These are phyloP conservation scores for Andrena hattorfiana DNA, from an alignment of 2,888 invertebrate species.

Conservation along the genomic window DNA sequence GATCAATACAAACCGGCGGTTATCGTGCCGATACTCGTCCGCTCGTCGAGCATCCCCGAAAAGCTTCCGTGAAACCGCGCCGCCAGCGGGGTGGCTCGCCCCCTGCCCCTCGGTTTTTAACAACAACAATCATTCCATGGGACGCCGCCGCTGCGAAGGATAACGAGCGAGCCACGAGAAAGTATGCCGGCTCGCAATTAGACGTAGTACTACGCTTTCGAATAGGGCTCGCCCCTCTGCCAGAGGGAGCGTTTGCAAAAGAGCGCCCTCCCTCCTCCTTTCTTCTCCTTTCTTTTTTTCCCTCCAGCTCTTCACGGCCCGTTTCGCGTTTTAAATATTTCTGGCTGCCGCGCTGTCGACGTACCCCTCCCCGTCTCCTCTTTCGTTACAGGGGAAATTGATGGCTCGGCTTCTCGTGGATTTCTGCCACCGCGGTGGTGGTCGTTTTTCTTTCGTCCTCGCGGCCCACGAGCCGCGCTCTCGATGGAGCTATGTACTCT, in stretches of 20 bases:
- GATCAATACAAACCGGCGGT: constrained; percentile 83
- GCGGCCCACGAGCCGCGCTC: background rate
- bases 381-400: constrained; percentile 18
- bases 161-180: constrained; percentile 62
- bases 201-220: constrained; percentile 59
- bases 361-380: background rate
- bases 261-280: constrained; percentile 7
- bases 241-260: constrained; percentile 42
- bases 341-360: constrained; percentile 8
- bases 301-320: constrained; percentile 11
- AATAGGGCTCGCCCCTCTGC: constrained; percentile 45
- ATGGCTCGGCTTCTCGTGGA: constrained; percentile 22
- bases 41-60: constrained; percentile 66
- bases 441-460: background rate
- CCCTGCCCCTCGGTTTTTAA: constrained; percentile 31
- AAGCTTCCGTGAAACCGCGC: constrained; percentile 58
- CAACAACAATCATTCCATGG: constrained; percentile 73
- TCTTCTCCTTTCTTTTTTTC: background rate
- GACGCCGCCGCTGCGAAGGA: constrained; percentile 44
- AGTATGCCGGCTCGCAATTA: constrained; percentile 64
- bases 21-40: constrained; percentile 82
- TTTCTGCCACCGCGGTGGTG: background rate
- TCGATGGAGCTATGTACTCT: background rate
- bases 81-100: constrained; percentile 17
- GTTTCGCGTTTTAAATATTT: constrained; percentile 58